Conservation (phyloP, 2,797 vertebrate species). For the Lacerta agilis region DNA sequence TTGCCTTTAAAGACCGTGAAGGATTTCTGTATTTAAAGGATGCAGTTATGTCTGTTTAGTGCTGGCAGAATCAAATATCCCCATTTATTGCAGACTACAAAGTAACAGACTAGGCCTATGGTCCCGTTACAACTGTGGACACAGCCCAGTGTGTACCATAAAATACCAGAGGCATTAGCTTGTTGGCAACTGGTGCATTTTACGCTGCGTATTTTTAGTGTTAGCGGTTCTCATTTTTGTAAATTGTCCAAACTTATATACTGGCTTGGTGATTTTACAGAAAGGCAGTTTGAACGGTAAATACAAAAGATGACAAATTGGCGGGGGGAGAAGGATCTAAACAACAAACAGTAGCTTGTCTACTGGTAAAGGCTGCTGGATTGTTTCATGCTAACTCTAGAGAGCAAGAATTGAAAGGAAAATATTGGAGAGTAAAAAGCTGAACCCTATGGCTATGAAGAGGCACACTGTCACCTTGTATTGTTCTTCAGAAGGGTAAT, state of each 20-base stretch:
- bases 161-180: background rate
- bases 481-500: slow-evolving; percentile 86
- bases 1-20: background rate
- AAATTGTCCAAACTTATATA: background rate
- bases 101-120: background rate
- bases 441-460: slow-evolving; percentile 77
- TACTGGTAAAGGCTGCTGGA: slow-evolving; percentile 74
- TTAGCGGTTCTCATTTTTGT: background rate
- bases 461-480: slow-evolving; percentile 84
- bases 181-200: background rate
- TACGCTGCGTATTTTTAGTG: background rate
- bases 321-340: background rate
- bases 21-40: background rate
- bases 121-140: background rate
- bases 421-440: slow-evolving; percentile 64
- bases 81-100: background rate
- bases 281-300: background rate
- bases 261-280: slow-evolving; percentile 3
- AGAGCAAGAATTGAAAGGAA: slow-evolving; percentile 66
- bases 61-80: background rate
- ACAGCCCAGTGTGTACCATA: no score
- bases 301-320: background rate
- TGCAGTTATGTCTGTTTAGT: background rate
- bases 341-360: background rate
- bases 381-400: slow-evolving; percentile 60